These are phyloP conservation scores for Neofelis nebulosa DNA, from an alignment of 2,113 vertebrate genomes.

Conservation along the genomic window DNA sequence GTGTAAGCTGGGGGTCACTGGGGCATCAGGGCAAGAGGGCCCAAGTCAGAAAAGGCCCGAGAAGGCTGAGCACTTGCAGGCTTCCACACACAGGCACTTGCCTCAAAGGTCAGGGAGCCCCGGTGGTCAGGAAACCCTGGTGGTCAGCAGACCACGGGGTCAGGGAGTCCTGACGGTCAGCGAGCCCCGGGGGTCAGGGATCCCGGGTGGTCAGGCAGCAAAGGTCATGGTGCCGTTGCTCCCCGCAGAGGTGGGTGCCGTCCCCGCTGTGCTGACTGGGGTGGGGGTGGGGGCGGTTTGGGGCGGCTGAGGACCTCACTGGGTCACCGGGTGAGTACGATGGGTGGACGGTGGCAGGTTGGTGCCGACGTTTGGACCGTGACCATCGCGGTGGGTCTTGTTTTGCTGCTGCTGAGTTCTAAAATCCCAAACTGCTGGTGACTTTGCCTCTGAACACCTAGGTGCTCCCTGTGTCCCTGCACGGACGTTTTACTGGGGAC, in stretches of 20 bases:
- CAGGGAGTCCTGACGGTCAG: rapidly evolving
- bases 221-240: rapidly evolving
- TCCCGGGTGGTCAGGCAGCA: too few relatives aligned
- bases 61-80: rapidly evolving
- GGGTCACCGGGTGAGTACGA: rapidly evolving
- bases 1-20: rapidly evolving
- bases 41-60: rapidly evolving
- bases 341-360: rapidly evolving
- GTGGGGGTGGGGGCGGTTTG: rapidly evolving
- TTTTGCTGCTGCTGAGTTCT: neutral
- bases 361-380: rapidly evolving
- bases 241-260: rapidly evolving
- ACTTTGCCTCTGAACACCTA: too few relatives aligned
- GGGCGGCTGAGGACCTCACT: rapidly evolving
- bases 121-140: neutral
- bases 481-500: neutral
- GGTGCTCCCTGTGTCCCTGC: neutral
- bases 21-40: neutral
- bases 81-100: rapidly evolving
- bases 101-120: rapidly evolving
- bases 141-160: neutral
- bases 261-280: rapidly evolving
- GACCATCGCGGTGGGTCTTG: too few relatives aligned
- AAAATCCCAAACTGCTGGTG: too few relatives aligned
- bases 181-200: too few relatives aligned